These are phyloP conservation scores for Isaurus tuberculatus DNA, from an alignment of 92 coral and sea anemone genomes.

Conservation along the genomic window DNA sequence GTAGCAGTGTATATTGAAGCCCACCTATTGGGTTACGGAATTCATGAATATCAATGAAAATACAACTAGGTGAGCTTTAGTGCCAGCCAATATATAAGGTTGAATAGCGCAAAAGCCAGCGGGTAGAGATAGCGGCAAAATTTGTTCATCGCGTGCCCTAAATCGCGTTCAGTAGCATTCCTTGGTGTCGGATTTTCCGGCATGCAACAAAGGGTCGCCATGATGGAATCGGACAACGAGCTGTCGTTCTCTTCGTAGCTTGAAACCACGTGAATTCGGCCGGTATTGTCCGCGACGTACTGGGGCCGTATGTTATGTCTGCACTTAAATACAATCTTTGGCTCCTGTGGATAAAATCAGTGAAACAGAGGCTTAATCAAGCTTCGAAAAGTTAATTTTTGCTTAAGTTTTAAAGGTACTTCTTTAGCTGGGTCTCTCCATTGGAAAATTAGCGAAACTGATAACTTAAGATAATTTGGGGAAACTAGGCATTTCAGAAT, in stretches of 20 bases:
- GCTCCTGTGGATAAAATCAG: slow-evolving; percentile 46
- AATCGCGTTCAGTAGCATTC: slow-evolving; percentile 4
- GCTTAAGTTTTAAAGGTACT: background rate
- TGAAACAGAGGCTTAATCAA: background rate
- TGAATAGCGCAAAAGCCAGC: slow-evolving; percentile 47
- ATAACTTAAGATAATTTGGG: too few relatives aligned
- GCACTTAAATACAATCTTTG: slow-evolving; percentile 71
- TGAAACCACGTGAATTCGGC: slow-evolving; percentile 82
- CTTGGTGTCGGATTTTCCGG: background rate
- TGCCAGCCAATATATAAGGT: slow-evolving; percentile 54
- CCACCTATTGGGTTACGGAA: background rate
- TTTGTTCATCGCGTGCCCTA: slow-evolving; percentile 46
- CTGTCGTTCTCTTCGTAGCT: slow-evolving; percentile 61
- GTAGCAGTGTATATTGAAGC: too few relatives aligned
- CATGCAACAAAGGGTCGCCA: slow-evolving; percentile 15
- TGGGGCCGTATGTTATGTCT: slow-evolving; percentile 82
- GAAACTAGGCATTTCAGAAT: too few relatives aligned
- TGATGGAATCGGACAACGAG: slow-evolving; percentile 17
- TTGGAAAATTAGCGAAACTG: too few relatives aligned
- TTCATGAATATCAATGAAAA: background rate
- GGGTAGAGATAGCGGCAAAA: slow-evolving; percentile 59
- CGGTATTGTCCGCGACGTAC: slow-evolving; percentile 83
- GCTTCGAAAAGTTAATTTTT: background rate
- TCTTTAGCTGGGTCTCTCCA: background rate
- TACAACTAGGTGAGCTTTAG: background rate